Base-by-base conservation (phyloP, 2,113 vertebrate genomes). In the Aegotheles bennettii region DNA sequence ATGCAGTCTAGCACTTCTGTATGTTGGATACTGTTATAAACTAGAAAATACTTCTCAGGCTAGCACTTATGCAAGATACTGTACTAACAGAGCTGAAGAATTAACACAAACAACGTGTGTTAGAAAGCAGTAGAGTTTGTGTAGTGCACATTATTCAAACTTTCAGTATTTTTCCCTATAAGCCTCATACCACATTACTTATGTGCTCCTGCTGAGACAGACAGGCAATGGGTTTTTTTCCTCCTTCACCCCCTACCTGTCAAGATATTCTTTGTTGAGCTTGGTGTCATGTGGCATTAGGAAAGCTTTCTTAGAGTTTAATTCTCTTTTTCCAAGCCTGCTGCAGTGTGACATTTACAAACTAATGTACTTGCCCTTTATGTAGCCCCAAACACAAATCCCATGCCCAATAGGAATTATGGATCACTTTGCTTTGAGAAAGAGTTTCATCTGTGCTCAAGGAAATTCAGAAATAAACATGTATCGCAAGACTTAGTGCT, bases 261-360 rank as follows among this genome's bases (percentile, higher is more conserved):
- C 82, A 90, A 90, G 75, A 95, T 92, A 85, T 16, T 70, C 80
- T 95, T 76, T 90, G 90, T 10, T 84, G 78, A 94, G 90, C 69
- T 95, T 95, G 90, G 43, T 92, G 94, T 95, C 93, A 92, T 92
- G 51, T 61, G 85, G 84, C 83, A 92, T 96, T 96, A 96, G 61
- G 57, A 54, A 74, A 84, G 50, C 85, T 93, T 93, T 95, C 65
- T 92, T 59, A 40, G 73, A 47, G 42, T 78, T 92, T 94, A 94
- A 85, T 89, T 96, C 40, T 93, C 79, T 28, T 75, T 88, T 89
- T 89, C 68, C 51, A 45, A 80, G 38, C 53, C 79, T 84, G 53
- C 36, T 38, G 26, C 3, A 1, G 24, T 53, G 64, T 91, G 74
- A 83, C 89, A 89, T 85, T 85, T 85, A 87, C 61, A 89, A 91